Evolutionary conservation across 2,797 vertebrate genomes (phyloP).

Genomic region (Falco berigora): DNA sequence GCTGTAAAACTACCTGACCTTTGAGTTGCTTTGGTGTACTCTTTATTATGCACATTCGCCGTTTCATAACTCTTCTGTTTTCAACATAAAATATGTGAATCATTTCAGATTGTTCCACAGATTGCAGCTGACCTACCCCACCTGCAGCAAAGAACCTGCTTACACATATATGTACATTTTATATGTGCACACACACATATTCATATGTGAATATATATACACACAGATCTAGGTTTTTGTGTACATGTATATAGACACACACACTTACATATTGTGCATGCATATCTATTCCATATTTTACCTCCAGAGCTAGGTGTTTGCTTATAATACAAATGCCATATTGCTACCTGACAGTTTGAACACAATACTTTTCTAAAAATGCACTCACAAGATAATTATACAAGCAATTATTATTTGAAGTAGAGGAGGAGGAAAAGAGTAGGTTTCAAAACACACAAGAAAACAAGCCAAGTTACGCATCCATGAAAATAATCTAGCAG

Average conservation of each 20-base stretch:
- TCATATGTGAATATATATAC: background rate
- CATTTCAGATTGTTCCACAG: background rate
- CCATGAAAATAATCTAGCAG: background rate
- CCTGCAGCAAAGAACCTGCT: background rate
- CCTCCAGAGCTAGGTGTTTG: background rate
- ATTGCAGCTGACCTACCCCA: background rate
- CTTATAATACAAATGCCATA: background rate
- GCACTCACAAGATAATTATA: background rate
- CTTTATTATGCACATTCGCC: background rate
- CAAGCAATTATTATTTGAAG: background rate
- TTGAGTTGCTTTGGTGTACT: background rate
- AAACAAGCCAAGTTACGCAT: background rate
- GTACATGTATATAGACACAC: too few species aligned
- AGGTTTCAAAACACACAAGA: background rate
- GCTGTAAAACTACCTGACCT: background rate
- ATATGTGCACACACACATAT: background rate
- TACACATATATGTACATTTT: rapidly evolving
- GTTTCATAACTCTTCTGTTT: background rate
- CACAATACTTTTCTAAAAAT: background rate
- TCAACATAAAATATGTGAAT: background rate
- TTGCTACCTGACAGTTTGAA: background rate
- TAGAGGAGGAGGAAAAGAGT: background rate
- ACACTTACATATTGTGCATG: background rate
- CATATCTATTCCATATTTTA: background rate
- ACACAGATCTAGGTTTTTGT: background rate